Percentiles rank a stretch among this genome's conserved stretches.
phyloP scores from a whole-genome alignment of 2,888 invertebrate genomes.

The Eustalomyia histrio region DNA sequence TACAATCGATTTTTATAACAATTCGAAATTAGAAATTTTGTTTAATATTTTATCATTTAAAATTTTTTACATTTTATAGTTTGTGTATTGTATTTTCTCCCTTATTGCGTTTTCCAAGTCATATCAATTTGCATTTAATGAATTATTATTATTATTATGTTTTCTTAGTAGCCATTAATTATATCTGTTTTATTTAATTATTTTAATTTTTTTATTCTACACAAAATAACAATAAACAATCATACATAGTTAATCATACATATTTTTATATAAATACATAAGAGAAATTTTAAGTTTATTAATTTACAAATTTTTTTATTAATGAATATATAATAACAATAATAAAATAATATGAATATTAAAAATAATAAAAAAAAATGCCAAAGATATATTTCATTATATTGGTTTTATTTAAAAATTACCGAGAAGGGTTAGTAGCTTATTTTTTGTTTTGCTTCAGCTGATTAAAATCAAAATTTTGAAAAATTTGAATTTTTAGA shows the following conservation, averaged over 20 bases:
- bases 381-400: conserved; percentile 63
- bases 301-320: conserved; percentile 54
- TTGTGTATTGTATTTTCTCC: neutral
- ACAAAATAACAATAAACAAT: conserved; percentile 50
- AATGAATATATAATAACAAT: conserved; percentile 51
- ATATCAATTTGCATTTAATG: conserved; percentile 64
- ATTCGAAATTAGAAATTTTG: neutral
- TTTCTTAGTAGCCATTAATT: conserved; percentile 43
- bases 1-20: neutral
- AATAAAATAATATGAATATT: conserved; percentile 60
- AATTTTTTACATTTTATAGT: neutral
- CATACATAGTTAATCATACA: conserved; percentile 65
- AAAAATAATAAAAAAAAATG: conserved; percentile 57
- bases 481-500: no score
- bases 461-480: no score
- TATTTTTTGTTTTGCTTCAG: no score
- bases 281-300: conserved; percentile 57
- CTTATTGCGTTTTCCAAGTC: conserved; percentile 31
- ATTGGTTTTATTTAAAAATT: conserved; percentile 45
- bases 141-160: conserved; percentile 15
- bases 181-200: conserved; percentile 41
- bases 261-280: conserved; percentile 58
- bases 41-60: neutral
- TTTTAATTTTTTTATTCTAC: conserved; percentile 18
- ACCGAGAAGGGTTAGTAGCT: neutral